phyloP scores from a whole-genome alignment of 2,888 invertebrate species.

The Autographa pulchrina region DNA sequence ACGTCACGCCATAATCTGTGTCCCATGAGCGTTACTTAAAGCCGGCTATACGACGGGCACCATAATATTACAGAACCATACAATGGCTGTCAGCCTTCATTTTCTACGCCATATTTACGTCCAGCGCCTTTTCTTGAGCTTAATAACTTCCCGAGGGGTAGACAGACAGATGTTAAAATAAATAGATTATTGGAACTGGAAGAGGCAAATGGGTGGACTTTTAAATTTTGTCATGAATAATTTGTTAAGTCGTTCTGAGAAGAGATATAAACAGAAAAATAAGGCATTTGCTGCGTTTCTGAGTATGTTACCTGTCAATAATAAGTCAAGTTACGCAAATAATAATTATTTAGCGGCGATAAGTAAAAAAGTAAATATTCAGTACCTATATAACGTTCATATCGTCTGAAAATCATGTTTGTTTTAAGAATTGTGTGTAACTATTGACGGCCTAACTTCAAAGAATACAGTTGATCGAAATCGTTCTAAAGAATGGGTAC shows the following conservation, averaged over 20 bases:
- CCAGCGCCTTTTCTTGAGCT: slow-evolving; percentile 60
- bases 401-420: too few species aligned
- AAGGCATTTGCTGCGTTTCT: not conserved
- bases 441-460: too few species aligned
- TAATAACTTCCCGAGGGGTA: slow-evolving; percentile 66
- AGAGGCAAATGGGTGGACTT: not conserved
- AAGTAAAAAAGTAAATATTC: too few species aligned
- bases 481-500: not conserved
- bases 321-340: too few species aligned
- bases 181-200: not conserved
- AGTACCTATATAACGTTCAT: too few species aligned
- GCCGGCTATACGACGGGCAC: slow-evolving; percentile 11
- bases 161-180: not conserved
- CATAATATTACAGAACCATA: slow-evolving; percentile 35
- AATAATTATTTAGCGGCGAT: too few species aligned
- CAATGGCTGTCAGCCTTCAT: slow-evolving; percentile 56
- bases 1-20: slow-evolving; percentile 32
- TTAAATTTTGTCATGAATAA: not conserved
- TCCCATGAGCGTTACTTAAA: slow-evolving; percentile 35
- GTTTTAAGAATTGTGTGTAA: too few species aligned
- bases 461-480: not conserved
- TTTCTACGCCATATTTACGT: slow-evolving; percentile 57
- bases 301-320: too few species aligned
- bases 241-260: not conserved
- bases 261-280: not conserved